Percentiles rank a stretch among this genome's conserved stretches.
phyloP scores from a whole-genome alignment of 2,797 vertebrate species.

The Nyctibius grandis region DNA sequence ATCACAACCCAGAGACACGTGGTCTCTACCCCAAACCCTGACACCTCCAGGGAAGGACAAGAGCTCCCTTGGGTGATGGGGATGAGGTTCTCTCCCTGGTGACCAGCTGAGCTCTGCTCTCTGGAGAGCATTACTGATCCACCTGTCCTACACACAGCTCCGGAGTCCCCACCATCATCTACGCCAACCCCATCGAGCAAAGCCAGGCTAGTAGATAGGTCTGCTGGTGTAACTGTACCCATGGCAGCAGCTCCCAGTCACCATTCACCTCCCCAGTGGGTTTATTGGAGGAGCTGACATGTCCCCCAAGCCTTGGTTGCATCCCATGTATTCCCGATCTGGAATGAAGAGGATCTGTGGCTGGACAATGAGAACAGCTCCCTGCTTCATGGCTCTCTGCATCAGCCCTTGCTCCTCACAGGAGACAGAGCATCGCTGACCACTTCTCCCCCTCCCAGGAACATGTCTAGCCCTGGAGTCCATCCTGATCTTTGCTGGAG shows the following conservation, averaged over 20 bases:
- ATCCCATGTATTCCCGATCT: fast-evolving
- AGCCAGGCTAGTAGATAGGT: not conserved
- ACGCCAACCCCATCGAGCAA: not conserved
- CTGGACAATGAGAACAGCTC: not conserved
- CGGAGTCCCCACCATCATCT: fast-evolving
- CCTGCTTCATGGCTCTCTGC: not conserved
- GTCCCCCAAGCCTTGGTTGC: too few species aligned
- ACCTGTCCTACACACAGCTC: not conserved
- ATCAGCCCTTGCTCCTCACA: not conserved
- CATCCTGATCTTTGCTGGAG: not conserved
- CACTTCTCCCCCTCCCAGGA: not conserved
- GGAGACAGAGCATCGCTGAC: not conserved
- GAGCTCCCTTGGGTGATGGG: not conserved
- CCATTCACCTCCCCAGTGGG: not conserved
- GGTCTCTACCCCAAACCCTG: not conserved
- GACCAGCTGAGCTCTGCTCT: not conserved
- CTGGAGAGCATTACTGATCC: fast-evolving
- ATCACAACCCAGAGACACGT: fast-evolving
- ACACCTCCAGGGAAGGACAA: not conserved
- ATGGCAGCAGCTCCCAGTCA: not conserved
- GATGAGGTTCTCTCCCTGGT: not conserved
- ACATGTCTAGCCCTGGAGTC: not conserved
- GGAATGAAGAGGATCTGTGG: fast-evolving
- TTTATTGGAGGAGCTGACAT: not conserved
- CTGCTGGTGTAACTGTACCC: not conserved